These are phyloP conservation scores for Menidia menidia DNA, from an alignment of 2,797 vertebrate species.

Conservation along the genomic window DNA sequence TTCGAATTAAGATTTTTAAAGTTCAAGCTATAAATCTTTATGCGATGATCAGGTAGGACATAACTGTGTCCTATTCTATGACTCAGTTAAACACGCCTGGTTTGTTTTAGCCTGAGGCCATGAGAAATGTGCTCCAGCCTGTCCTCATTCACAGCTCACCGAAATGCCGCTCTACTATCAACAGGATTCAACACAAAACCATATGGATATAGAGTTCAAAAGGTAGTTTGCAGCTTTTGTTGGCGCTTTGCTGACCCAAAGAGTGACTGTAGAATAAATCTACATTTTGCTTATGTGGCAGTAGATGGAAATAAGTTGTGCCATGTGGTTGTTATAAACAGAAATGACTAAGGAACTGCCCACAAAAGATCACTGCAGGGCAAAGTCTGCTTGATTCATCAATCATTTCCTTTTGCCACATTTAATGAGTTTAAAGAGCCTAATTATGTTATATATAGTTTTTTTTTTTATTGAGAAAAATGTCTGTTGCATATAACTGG, in stretches of 20 bases:
- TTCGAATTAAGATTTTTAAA: neutral
- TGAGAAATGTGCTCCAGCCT: constrained; percentile 43
- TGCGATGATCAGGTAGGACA: neutral
- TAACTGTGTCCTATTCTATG: constrained; percentile 9
- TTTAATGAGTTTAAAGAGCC: too few species aligned
- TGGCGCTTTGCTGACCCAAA: neutral
- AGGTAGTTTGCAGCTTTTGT: neutral
- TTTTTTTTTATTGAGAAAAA: too few species aligned
- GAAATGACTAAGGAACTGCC: too few species aligned
- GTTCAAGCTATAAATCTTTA: neutral
- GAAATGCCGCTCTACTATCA: neutral
- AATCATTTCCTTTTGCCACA: too few species aligned
- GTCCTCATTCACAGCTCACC: constrained; percentile 12
- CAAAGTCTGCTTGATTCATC: too few species aligned
- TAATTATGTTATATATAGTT: too few species aligned
- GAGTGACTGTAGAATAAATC: too few species aligned
- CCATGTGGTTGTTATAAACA: too few species aligned
- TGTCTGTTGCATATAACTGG: too few species aligned
- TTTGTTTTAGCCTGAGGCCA: constrained; percentile 25
- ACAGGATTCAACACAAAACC: neutral
- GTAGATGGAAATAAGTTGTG: too few species aligned
- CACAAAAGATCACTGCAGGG: too few species aligned
- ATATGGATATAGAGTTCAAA: neutral
- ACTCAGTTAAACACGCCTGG: constrained; percentile 22
- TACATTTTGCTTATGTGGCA: too few species aligned